Evolutionary conservation across 1,140 invertebrate genomes (phyloP), one percentile per base, ranked within the genome.

Genomic region (Microplitis demolitor): DNA sequence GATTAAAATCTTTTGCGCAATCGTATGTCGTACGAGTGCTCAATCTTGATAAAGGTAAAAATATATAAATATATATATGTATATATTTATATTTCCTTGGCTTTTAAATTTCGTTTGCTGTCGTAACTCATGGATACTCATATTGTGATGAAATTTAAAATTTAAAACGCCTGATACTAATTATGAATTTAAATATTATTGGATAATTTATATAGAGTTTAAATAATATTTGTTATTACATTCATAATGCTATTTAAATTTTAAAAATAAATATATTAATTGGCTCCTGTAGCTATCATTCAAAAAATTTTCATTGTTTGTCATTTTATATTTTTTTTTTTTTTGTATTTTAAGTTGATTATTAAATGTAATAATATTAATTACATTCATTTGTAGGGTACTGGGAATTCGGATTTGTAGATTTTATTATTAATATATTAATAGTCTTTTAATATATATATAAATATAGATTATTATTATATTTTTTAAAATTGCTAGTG

Each of bases 211-310:
- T 24, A 24, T 34, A 69, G 34, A 69, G 56, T 67, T 70, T 58
- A 34, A 50, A 66, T 66, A 72, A 62, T n/a, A 73, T 76, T 76
- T 76, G 74, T 76, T 76, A 73, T 76, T 76, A 76, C 72, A 76
- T 74, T 68, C 64, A 69, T 74, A 76, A 72, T 69, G 39, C 70
- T 14, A 69, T 33, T 24, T 24, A 24, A 24, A 24, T 24, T 39
- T 39, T 39, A 60, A 70, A 61, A 63, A 63, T 63, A 51, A 24
- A 31, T 54, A 66, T 50, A 68, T 54, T 71, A 33, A 71, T 71
- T 61, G 69, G 71, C 73, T 76, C 73, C 60, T 71, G 71, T 76
- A 74, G 72, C 68, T 72, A 76, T 76, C 73, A 73, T 74, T 69
- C 51, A 37, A 51, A 69, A 51, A 50, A 62, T 67, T 37, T n/a